A percentile compares a stretch with the other conserved stretches of the same genome.
Conservation (phyloP, 2,113 vertebrate genomes). For the Dromaius novaehollandiae region DNA sequence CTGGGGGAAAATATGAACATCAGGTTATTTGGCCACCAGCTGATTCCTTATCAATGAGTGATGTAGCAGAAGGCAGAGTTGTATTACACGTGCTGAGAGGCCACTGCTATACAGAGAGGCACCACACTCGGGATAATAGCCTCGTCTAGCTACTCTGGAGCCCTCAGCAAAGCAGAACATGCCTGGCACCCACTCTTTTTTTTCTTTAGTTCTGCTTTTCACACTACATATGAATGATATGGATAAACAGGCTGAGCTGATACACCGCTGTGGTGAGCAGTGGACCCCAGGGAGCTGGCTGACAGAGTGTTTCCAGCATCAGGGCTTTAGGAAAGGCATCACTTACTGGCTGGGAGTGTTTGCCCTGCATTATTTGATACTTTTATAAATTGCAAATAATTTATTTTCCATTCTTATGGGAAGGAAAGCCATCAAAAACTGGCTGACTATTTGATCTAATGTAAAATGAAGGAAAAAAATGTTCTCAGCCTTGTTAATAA, state of each 20-base stretch:
- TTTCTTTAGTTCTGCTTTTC: neutral
- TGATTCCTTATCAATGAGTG: slow-evolving; percentile 38
- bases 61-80: neutral
- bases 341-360: rapidly evolving
- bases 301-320: neutral
- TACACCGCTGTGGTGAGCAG: neutral
- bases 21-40: slow-evolving; percentile 11
- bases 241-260: neutral
- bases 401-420: neutral
- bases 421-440: neutral
- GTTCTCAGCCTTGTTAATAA: neutral
- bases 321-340: neutral
- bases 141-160: neutral
- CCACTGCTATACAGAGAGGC: neutral
- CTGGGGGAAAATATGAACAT: neutral
- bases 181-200: neutral
- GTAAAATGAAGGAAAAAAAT: neutral
- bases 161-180: neutral
- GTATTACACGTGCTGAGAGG: neutral
- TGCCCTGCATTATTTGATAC: rapidly evolving
- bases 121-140: neutral
- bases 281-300: neutral
- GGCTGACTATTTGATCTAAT: slow-evolving; percentile 1
- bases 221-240: rapidly evolving
- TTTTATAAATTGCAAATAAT: neutral